These are phyloP conservation scores for Tethea ocularis DNA, from an alignment of 2,888 invertebrate genomes.

Conservation along the genomic window DNA sequence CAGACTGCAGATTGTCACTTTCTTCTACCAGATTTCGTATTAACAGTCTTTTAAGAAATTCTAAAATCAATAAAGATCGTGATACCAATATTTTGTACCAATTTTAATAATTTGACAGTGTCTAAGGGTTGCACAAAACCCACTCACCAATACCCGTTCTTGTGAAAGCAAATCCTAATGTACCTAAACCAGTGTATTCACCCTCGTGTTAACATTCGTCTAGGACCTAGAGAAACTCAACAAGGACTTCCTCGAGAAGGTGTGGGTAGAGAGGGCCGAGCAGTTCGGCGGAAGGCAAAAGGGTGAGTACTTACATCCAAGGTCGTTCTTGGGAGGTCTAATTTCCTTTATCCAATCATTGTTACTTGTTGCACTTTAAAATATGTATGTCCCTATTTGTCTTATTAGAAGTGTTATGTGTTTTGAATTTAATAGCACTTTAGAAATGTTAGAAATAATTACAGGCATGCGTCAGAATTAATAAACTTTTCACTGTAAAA, in stretches of 20 bases:
- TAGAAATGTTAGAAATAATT: neutral
- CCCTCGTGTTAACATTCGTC: constrained; percentile 73
- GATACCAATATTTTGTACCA: neutral
- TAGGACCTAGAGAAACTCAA: constrained; percentile 94
- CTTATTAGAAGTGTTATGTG: neutral
- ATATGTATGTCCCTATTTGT: neutral
- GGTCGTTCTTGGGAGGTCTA: neutral
- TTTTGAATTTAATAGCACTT: neutral
- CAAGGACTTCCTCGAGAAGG: constrained; percentile 94
- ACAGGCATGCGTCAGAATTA: neutral
- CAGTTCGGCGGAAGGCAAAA: constrained; percentile 95
- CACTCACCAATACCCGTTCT: constrained; percentile 9
- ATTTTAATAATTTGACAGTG: constrained; percentile 27
- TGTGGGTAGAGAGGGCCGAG: constrained; percentile 93
- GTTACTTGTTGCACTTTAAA: neutral
- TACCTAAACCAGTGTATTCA: constrained; percentile 52
- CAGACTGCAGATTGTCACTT: neutral
- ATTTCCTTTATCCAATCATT: neutral
- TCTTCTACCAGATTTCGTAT: neutral
- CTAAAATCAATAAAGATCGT: neutral
- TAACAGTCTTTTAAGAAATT: no score
- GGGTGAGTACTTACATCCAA: constrained; percentile 86
- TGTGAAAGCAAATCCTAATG: constrained; percentile 25
- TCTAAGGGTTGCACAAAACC: constrained; percentile 13
- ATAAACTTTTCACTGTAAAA: neutral